phyloP scores from a whole-genome alignment of 2,113 vertebrate species.

The Syngnathoides biaculeatus region DNA sequence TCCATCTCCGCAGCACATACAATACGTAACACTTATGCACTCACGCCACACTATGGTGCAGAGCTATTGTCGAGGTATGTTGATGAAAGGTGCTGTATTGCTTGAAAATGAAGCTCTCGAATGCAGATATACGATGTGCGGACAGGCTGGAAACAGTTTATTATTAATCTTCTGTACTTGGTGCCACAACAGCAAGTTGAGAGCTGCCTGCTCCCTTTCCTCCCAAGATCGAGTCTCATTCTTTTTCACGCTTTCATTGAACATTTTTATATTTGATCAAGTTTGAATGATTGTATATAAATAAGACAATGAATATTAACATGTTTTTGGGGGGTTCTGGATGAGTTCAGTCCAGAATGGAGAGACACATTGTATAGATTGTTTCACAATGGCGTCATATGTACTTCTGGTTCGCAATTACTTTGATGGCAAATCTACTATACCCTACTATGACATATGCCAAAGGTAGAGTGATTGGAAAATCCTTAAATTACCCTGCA shows the following conservation, averaged over 20 bases:
- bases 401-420: too few species aligned
- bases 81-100: constrained; percentile 19
- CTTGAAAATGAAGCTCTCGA: constrained; percentile 13
- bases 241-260: not conserved
- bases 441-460: not conserved
- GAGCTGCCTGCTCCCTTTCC: constrained; percentile 14
- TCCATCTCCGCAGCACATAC: constrained; percentile 47
- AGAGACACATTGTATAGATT: too few species aligned
- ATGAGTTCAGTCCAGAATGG: too few species aligned
- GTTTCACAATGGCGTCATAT: too few species aligned
- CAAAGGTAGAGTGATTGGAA: not conserved
- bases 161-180: not conserved
- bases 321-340: too few species aligned
- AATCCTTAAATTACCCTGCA: not conserved
- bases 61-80: constrained; percentile 3
- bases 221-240: not conserved
- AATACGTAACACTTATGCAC: constrained; percentile 1
- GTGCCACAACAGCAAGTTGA: constrained; percentile 8
- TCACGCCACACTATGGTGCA: not conserved
- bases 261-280: too few species aligned
- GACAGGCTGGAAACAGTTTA: constrained; percentile 4
- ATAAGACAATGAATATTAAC: too few species aligned
- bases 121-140: constrained; percentile 16
- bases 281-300: too few species aligned
- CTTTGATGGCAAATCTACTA: too few species aligned